phyloP scores from a whole-genome alignment of 1,140 invertebrate genomes.

The Eumaeus atala region DNA sequence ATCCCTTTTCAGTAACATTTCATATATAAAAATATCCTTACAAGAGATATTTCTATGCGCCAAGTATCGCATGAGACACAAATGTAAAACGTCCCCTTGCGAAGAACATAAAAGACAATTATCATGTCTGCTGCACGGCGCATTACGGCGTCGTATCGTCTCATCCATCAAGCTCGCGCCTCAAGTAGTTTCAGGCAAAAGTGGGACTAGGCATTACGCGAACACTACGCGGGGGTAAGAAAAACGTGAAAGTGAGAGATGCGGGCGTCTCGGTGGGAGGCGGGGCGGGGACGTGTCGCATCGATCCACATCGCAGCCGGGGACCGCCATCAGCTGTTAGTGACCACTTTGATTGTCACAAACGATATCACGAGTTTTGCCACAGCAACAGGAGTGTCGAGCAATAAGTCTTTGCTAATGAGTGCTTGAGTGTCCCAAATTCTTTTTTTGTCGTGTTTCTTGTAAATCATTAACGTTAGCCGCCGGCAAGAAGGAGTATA shows the following conservation, averaged over 20 bases:
- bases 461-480: too few relatives aligned
- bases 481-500: too few relatives aligned
- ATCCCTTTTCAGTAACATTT: too few relatives aligned
- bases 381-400: too few relatives aligned
- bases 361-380: too few relatives aligned
- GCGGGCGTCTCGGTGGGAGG: slow-evolving; percentile 40
- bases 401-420: too few relatives aligned
- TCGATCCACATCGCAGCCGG: slow-evolving; percentile 47
- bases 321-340: slow-evolving; percentile 53
- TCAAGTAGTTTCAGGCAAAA: slow-evolving; percentile 24
- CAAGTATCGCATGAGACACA: slow-evolving; percentile 1
- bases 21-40: too few relatives aligned
- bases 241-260: slow-evolving; percentile 59
- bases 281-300: slow-evolving; percentile 30
- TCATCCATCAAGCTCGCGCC: slow-evolving; percentile 33
- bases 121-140: slow-evolving; percentile 10
- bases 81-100: slow-evolving; percentile 11
- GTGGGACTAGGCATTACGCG: slow-evolving; percentile 30
- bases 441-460: too few relatives aligned
- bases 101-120: slow-evolving; percentile 21
- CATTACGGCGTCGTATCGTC: slow-evolving; percentile 19
- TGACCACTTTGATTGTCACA: slow-evolving; percentile 16
- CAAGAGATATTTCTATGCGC: too few relatives aligned
- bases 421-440: too few relatives aligned
- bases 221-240: slow-evolving; percentile 42